Evolutionary conservation across 1,140 invertebrate species (phyloP).

Genomic region (Drosophila pandora): DNA sequence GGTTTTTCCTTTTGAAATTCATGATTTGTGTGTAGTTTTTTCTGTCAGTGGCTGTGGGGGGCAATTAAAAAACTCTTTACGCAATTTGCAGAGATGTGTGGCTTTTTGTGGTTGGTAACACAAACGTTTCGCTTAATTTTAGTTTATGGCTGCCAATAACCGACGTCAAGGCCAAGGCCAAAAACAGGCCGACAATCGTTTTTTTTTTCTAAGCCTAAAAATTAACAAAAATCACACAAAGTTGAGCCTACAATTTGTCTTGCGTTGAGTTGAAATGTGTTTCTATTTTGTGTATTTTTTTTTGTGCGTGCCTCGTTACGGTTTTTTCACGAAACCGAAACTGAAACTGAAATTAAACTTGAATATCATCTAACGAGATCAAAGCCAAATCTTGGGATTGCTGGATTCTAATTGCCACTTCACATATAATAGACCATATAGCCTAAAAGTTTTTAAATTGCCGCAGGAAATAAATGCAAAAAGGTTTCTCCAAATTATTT

Average conservation of each 20-base stretch:
- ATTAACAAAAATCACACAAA: conserved; percentile 7
- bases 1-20: not conserved
- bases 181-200: conserved; percentile 42
- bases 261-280: conserved; percentile 21
- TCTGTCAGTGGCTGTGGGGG: conserved; percentile 20
- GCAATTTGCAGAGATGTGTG: conserved; percentile 54
- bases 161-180: conserved; percentile 62
- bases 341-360: conserved; percentile 47
- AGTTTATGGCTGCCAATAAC: conserved; percentile 66
- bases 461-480: conserved; percentile 17
- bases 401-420: conserved; percentile 30
- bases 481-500: conserved; percentile 9
- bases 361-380: conserved; percentile 52
- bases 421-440: conserved; percentile 15
- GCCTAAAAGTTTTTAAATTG: conserved; percentile 12
- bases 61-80: conserved; percentile 61
- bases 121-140: conserved; percentile 58
- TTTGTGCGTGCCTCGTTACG: conserved; percentile 44
- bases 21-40: not conserved
- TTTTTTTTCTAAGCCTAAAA: conserved; percentile 47
- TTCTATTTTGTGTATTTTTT: not conserved
- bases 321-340: conserved; percentile 39
- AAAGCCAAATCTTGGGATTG: conserved; percentile 18
- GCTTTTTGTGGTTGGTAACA: conserved; percentile 5
- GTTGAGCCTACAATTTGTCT: conserved; percentile 53